phyloP scores from a whole-genome alignment of 37 sponge, comb jelly and placozoan genomes.

The Geodia barretti region DNA sequence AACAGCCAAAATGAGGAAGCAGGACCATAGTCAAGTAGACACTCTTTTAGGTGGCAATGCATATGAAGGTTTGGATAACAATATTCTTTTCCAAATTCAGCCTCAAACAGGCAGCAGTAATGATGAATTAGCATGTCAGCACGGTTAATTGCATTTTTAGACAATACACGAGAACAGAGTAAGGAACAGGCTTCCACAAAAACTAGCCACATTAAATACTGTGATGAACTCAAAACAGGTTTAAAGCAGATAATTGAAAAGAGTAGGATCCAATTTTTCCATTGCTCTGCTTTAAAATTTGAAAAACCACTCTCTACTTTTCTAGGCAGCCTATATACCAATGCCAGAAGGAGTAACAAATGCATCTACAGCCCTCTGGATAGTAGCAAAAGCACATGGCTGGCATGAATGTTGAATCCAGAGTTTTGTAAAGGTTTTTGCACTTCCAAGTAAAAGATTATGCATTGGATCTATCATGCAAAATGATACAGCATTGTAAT shows the following conservation, averaged over 20 bases:
- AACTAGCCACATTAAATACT: not conserved
- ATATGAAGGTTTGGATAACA: conserved; percentile 37
- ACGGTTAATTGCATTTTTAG: not conserved
- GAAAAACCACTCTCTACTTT: not conserved
- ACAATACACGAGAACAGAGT: not conserved
- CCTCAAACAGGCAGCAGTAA: conserved; percentile 30
- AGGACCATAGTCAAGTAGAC: conserved; percentile 45
- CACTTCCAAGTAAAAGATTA: conserved; percentile 19
- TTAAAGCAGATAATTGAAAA: not conserved
- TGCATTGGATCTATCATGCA: conserved; percentile 57
- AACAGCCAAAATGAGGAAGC: conserved; percentile 42
- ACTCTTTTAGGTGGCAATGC: conserved; percentile 30
- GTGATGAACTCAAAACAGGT: not conserved
- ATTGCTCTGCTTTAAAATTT: not conserved
- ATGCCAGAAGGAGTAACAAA: not conserved
- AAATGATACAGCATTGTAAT: conserved; percentile 26
- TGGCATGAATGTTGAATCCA: not conserved
- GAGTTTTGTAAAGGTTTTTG: not conserved
- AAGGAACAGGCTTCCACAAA: no score
- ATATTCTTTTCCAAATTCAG: not conserved
- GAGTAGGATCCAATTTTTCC: not conserved
- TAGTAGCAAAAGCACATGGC: not conserved
- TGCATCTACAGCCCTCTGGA: not conserved
- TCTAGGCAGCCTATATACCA: not conserved
- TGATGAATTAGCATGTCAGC: conserved; percentile 11